A percentile compares a stretch with the other conserved stretches of the same genome.
These are phyloP conservation scores for Asteroscopus sphinx DNA, from an alignment of 2,888 invertebrate genomes.

Conservation along the genomic window DNA sequence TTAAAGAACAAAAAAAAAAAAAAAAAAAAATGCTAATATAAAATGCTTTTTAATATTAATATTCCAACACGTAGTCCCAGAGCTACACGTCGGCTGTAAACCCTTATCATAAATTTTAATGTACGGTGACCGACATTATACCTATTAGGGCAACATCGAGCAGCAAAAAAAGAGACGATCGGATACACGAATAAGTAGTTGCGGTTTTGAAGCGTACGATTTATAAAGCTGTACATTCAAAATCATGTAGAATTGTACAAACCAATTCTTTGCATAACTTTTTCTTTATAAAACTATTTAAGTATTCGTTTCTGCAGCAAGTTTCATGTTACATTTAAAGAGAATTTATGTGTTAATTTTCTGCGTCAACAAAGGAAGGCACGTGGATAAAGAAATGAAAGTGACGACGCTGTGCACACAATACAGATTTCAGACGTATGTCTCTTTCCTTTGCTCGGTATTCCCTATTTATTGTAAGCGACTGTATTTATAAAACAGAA, in stretches of 20 bases:
- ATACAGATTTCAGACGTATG: not conserved
- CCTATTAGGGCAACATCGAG: not conserved
- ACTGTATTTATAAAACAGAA: constrained; percentile 26
- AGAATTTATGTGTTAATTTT: too few species aligned
- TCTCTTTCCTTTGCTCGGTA: not conserved
- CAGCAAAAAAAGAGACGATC: constrained; percentile 7
- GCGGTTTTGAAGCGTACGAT: too few species aligned
- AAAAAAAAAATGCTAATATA: constrained; percentile 5
- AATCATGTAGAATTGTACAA: too few species aligned
- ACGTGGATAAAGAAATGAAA: too few species aligned
- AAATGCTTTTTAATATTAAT: constrained; percentile 27
- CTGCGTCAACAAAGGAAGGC: not conserved
- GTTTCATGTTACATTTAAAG: too few species aligned
- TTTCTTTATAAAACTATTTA: too few species aligned
- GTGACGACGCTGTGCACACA: too few species aligned
- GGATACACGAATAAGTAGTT: not conserved
- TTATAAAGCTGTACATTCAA: too few species aligned
- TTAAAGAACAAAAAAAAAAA: constrained; percentile 22
- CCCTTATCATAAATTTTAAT: constrained; percentile 14
- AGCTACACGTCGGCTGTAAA: constrained; percentile 25
- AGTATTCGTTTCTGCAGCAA: too few species aligned
- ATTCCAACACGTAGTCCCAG: constrained; percentile 24
- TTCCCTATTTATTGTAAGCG: constrained; percentile 5
- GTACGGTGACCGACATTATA: not conserved
- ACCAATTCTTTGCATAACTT: too few species aligned